Conservation (phyloP, 2,797 vertebrate genomes). For the Clarias pachynema region DNA sequence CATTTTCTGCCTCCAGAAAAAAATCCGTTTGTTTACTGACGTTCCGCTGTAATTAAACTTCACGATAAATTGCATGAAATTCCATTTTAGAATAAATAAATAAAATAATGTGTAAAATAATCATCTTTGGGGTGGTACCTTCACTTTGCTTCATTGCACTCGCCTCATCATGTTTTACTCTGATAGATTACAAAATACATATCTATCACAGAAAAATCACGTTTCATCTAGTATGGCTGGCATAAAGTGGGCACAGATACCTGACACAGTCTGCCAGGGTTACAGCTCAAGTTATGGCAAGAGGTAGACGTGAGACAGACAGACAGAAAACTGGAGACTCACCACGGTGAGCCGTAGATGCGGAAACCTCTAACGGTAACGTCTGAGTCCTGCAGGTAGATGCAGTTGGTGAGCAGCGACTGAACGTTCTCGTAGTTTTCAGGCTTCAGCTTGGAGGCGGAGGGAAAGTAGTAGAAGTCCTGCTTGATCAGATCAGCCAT, state of each 20-base stretch:
- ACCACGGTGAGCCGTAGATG: slow-evolving; percentile 95
- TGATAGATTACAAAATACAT: neutral
- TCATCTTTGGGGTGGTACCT: neutral
- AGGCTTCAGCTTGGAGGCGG: slow-evolving; percentile 93
- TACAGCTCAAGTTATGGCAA: neutral
- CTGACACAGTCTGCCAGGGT: neutral
- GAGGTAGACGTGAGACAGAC: neutral
- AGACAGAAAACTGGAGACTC: slow-evolving; percentile 66
- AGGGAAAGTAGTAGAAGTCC: slow-evolving; percentile 97
- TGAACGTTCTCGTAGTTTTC: slow-evolving; percentile 96
- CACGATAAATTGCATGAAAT: neutral
- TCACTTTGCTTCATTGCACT: neutral
- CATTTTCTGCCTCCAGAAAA: too few species aligned
- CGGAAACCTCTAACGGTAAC: slow-evolving; percentile 91
- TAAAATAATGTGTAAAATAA: neutral
- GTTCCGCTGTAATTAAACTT: neutral
- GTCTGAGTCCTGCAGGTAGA: slow-evolving; percentile 97
- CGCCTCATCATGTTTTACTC: neutral
- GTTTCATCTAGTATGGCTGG: neutral
- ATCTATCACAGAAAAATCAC: neutral
- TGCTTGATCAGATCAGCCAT: slow-evolving; percentile 98
- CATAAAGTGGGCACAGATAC: neutral
- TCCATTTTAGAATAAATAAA: neutral
- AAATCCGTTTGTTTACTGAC: neutral
- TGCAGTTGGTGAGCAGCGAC: slow-evolving; percentile 95